Conservation (phyloP, 1,140 invertebrate genomes). For the Euwallacea similis region DNA sequence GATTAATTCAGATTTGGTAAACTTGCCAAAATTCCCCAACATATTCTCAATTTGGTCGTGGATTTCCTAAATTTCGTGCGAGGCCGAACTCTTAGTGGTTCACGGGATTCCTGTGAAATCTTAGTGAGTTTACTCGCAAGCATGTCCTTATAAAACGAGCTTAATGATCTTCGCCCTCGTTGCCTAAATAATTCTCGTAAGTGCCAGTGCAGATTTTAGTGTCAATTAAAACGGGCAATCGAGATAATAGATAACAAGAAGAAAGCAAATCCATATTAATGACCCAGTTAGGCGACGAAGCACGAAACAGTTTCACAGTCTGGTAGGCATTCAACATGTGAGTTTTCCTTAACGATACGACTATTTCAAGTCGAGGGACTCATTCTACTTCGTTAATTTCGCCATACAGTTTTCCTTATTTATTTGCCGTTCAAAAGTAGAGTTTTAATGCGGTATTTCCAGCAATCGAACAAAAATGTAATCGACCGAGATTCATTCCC, state of each 20-base stretch:
- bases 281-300: constrained; percentile 45
- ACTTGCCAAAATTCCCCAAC: no score
- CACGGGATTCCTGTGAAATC: no score
- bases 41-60: no score
- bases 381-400: constrained; percentile 5
- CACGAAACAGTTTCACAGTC: constrained; percentile 47
- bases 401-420: not conserved
- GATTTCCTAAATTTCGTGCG: no score
- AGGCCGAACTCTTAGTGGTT: no score
- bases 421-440: not conserved
- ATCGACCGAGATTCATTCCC: constrained; percentile 25
- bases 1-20: no score
- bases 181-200: no score
- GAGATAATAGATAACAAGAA: constrained; percentile 22
- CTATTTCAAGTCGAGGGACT: constrained; percentile 1
- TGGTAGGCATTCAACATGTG: constrained; percentile 48
- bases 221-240: constrained; percentile 20
- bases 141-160: no score
- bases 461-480: constrained; percentile 3
- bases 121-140: no score
- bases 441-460: not conserved
- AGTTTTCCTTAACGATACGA: constrained; percentile 44
- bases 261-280: constrained; percentile 43
- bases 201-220: not conserved
- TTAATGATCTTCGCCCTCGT: no score